These are phyloP conservation scores for Noctua comes DNA, from an alignment of 2,888 invertebrate genomes.

Conservation along the genomic window DNA sequence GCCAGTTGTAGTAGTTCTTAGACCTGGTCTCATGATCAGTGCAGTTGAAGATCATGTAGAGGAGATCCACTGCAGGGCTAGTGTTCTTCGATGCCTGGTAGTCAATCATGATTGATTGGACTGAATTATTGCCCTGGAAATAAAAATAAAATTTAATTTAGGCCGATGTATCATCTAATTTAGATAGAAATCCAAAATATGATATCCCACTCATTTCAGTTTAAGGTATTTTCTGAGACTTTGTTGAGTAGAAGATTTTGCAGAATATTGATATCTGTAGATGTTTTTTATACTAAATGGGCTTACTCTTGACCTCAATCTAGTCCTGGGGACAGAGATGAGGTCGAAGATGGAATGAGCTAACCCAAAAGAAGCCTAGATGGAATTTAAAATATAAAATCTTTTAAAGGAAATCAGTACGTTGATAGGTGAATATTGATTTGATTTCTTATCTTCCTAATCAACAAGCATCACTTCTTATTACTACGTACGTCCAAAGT, in stretches of 20 bases:
- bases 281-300: no score
- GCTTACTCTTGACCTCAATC: no score
- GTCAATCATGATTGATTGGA: conserved; percentile 73
- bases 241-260: neutral
- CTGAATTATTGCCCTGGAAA: conserved; percentile 67
- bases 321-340: no score
- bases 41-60: conserved; percentile 71
- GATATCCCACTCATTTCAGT: neutral
- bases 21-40: conserved; percentile 69
- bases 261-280: neutral
- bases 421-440: neutral
- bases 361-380: no score
- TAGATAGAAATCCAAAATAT: neutral
- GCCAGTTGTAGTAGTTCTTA: conserved; percentile 69
- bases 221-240: neutral
- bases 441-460: neutral
- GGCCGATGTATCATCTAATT: neutral
- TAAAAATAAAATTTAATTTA: neutral
- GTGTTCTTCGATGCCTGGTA: conserved; percentile 69
- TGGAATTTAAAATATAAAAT: neutral
- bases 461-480: no score
- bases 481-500: neutral
- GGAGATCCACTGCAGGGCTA: conserved; percentile 70
- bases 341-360: no score
- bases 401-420: neutral